Evolutionary conservation across 2,888 invertebrate species (phyloP), one percentile per base, ranked within the genome.

Genomic region (Heliconius aoede): DNA sequence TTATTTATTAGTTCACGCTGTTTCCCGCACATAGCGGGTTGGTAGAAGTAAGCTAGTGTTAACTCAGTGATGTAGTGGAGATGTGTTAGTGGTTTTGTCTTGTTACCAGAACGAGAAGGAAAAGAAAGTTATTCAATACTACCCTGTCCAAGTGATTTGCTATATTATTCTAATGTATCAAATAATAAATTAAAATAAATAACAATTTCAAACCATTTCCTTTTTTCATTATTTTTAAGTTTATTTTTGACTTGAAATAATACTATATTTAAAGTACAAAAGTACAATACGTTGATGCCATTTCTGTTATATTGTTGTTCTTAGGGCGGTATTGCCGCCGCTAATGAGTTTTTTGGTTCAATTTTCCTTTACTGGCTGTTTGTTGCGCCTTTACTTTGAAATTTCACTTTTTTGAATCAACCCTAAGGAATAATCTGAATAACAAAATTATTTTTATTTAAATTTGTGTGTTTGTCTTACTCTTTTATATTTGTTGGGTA

Each of bases 301-400:
- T 26, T 76, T 62, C 73, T 36, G 26, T 69, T 58, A n/a, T 24
- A 40, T 24, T 30, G 26, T 18, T 61, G 40, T 36, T 58, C 72
- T 72, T 40, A 26, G 60, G 28, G 28, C 72, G 15, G 72, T 26
- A 61, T 61, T 24, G n/a, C 69, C 69, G 55, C 73, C 80, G 61
- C 80, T 85, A 84, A 85, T 84, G 82, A 85, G 84, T 83, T 85
- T 85, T 86, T 85, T 83, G 84, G 83, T 80, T 84, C 81, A 80
- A 81, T 80, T 82, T 83, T 81, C 81, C 81, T 81, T 80, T 79
- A 76, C 76, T 81, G 78, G 80, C 79, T 80, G 78, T 79, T 80
- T 79, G 78, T 77, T 78, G 78, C 69, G 68, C 61, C 46, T 64
- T 75, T 62, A 36, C 40, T 78, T 73, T 69, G 24, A 69, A 68